Conservation (phyloP, 2,113 vertebrate species). For the Ailurus styani region DNA sequence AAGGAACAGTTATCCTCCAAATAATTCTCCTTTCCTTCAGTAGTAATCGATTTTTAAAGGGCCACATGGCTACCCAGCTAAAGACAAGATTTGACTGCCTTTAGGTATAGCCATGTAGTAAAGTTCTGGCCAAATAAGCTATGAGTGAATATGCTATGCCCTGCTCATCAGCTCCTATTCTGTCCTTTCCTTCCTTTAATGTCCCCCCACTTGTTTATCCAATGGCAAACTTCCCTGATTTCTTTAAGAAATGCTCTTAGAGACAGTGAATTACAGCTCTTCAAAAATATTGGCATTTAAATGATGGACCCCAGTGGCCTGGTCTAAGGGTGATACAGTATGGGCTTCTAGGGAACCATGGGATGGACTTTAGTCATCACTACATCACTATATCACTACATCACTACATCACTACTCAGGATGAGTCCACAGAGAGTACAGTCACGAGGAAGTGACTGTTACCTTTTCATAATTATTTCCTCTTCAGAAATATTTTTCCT, state of each 20-base stretch:
- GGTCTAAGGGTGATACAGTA: background rate
- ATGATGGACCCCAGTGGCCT: background rate
- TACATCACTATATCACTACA: background rate
- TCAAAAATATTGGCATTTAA: background rate
- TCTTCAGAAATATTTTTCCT: background rate
- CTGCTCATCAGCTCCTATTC: background rate
- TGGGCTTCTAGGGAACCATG: background rate
- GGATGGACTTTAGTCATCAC: background rate
- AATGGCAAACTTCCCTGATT: background rate
- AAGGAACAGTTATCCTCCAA: background rate
- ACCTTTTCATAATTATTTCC: background rate
- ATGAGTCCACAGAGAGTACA: background rate
- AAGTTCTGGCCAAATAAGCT: background rate
- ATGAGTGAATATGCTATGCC: fast-evolving
- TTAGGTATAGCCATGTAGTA: background rate
- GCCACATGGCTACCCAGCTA: background rate
- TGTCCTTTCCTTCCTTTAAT: background rate
- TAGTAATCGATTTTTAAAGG: background rate
- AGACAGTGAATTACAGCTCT: background rate
- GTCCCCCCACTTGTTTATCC: background rate
- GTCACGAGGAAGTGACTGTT: background rate
- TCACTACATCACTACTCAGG: background rate
- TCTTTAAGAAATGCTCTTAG: background rate
- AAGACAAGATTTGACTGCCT: background rate
- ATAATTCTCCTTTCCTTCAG: background rate